Percentiles rank a stretch among this genome's conserved stretches.
These are phyloP conservation scores for Mechanitis messenoides DNA, from an alignment of 2,888 invertebrate genomes.

Conservation along the genomic window DNA sequence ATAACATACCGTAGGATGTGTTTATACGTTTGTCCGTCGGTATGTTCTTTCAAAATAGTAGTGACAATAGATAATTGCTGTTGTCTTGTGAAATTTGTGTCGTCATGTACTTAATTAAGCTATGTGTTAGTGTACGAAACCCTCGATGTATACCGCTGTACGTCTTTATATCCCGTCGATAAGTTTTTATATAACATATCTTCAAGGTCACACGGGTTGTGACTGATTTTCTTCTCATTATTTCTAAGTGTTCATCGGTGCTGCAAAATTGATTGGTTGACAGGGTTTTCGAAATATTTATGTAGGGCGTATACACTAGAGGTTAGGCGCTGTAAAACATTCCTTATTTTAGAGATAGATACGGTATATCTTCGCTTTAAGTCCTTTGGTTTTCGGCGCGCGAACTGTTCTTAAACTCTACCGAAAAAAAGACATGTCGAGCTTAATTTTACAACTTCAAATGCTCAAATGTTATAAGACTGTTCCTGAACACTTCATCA, in stretches of 20 bases:
- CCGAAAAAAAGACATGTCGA: too few species aligned
- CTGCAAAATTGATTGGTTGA: conserved; percentile 56
- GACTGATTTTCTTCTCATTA: conserved; percentile 20
- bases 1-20: conserved; percentile 16
- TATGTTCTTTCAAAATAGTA: conserved; percentile 12
- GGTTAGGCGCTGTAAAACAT: conserved; percentile 47
- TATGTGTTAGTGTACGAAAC: conserved; percentile 11
- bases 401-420: not conserved
- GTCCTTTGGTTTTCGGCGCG: not conserved
- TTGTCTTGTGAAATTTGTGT: conserved; percentile 20
- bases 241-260: conserved; percentile 64
- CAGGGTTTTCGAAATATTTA: conserved; percentile 49
- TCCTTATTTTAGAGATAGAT: conserved; percentile 43
- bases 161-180: not conserved
- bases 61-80: conserved; percentile 17
- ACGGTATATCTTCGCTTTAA: too few species aligned
- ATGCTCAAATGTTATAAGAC: too few species aligned
- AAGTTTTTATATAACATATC: not conserved
- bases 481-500: too few species aligned
- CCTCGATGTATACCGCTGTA: not conserved
- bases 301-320: conserved; percentile 35
- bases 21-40: conserved; percentile 10
- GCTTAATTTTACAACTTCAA: too few species aligned
- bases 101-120: conserved; percentile 19
- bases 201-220: not conserved